Conservation (phyloP, 2,888 invertebrate species). For the Chrysotoxum bicinctum region DNA sequence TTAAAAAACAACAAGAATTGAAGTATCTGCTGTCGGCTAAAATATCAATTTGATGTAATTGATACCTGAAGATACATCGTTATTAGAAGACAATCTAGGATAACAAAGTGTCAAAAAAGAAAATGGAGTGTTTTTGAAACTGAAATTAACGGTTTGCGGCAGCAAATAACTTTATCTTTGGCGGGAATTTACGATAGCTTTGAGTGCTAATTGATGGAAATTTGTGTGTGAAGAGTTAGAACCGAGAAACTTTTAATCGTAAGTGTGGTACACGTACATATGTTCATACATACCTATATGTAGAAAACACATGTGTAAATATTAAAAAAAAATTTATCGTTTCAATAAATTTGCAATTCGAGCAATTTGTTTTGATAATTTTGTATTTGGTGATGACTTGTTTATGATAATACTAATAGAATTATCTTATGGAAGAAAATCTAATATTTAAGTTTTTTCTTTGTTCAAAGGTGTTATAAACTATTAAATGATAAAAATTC, state of each 20-base stretch:
- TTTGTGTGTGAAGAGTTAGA: constrained; percentile 19
- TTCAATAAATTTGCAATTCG: constrained; percentile 38
- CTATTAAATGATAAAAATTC: not conserved
- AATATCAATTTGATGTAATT: constrained; percentile 25
- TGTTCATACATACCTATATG: not conserved
- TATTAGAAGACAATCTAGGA: constrained; percentile 32
- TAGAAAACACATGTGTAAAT: no score
- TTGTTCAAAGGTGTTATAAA: not conserved
- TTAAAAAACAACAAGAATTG: constrained; percentile 5
- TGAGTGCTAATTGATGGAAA: constrained; percentile 44
- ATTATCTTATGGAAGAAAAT: not conserved
- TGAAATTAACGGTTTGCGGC: constrained; percentile 2
- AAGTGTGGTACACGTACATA: constrained; percentile 32
- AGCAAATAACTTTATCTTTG: not conserved
- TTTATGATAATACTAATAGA: constrained; percentile 60
- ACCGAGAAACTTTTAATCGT: constrained; percentile 27
- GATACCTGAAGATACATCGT: constrained; percentile 25
- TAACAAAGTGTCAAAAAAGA: constrained; percentile 50
- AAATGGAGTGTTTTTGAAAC: constrained; percentile 28
- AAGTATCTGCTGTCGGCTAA: constrained; percentile 14
- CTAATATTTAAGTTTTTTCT: not conserved
- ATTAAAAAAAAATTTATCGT: not conserved
- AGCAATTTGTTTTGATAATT: constrained; percentile 54
- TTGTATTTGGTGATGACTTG: constrained; percentile 62
- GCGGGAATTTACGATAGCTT: constrained; percentile 9